Percentiles rank a stretch among this genome's conserved stretches.
phyloP scores from a whole-genome alignment of 1,140 invertebrate species.

The Drosophila sulfurigaster region DNA sequence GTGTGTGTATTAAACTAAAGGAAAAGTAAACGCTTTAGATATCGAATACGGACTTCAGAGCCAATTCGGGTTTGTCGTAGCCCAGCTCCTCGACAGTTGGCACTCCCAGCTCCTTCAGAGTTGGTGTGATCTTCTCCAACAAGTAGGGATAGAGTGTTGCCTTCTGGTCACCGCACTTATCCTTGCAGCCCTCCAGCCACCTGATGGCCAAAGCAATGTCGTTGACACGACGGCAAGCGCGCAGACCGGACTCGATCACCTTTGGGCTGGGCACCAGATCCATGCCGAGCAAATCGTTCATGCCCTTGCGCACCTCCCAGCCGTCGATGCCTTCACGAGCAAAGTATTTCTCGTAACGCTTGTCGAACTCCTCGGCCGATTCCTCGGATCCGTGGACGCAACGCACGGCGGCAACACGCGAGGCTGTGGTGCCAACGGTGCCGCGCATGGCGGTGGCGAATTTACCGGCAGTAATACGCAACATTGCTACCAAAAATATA shows the following conservation, averaged over 20 bases:
- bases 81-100: slow-evolving; percentile 97
- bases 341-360: slow-evolving; percentile 94
- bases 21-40: slow-evolving; percentile 79
- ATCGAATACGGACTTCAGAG: slow-evolving; percentile 91
- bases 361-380: slow-evolving; percentile 90
- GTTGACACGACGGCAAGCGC: slow-evolving; percentile 96
- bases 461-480: slow-evolving; percentile 85
- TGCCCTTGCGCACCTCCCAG: slow-evolving; percentile 97
- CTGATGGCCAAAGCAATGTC: slow-evolving; percentile 96
- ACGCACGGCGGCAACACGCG: slow-evolving; percentile 73
- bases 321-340: slow-evolving; percentile 96
- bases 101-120: slow-evolving; percentile 96
- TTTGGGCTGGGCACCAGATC: slow-evolving; percentile 98
- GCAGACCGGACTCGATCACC: slow-evolving; percentile 95
- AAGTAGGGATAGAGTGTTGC: slow-evolving; percentile 96
- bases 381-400: slow-evolving; percentile 83
- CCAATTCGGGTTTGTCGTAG: slow-evolving; percentile 98
- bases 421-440: slow-evolving; percentile 60
- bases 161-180: slow-evolving; percentile 93
- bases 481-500: slow-evolving; percentile 81
- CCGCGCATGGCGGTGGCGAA: slow-evolving; percentile 79
- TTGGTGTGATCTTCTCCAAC: slow-evolving; percentile 96
- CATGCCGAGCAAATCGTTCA: slow-evolving; percentile 93
- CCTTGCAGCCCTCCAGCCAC: slow-evolving; percentile 96
- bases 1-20: slow-evolving; percentile 63